Conservation (phyloP, 2,797 vertebrate species). For the Synanceia verrucosa region DNA sequence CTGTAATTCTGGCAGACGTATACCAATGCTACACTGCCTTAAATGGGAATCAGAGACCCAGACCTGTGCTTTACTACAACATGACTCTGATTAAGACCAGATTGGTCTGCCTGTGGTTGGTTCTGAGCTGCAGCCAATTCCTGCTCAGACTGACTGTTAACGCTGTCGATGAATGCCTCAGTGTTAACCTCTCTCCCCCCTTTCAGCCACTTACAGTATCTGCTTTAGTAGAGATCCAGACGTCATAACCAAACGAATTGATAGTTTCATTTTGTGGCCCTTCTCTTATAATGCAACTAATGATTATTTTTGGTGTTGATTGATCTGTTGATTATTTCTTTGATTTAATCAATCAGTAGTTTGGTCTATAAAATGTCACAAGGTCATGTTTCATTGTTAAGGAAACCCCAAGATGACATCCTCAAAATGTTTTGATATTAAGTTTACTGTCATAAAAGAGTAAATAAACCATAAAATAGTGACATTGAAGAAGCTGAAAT, state of each 20-base stretch:
- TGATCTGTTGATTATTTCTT: too few species aligned
- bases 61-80: slow-evolving; percentile 78
- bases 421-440: too few species aligned
- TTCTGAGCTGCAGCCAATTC: slow-evolving; percentile 74
- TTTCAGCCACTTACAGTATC: slow-evolving; percentile 22
- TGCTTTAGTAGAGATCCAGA: slow-evolving; percentile 3
- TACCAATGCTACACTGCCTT: slow-evolving; percentile 79
- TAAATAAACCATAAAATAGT: too few species aligned
- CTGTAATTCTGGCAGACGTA: slow-evolving; percentile 72
- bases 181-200: slow-evolving; percentile 21
- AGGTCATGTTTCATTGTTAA: too few species aligned
- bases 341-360: too few species aligned
- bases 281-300: too few species aligned
- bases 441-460: too few species aligned
- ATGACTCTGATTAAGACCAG: slow-evolving; percentile 84
- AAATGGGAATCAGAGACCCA: slow-evolving; percentile 83
- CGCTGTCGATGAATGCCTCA: slow-evolving; percentile 45
- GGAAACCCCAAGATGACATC: too few species aligned
- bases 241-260: neutral
- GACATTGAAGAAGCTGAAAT: too few species aligned
- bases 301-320: too few species aligned
- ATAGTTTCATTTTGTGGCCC: too few species aligned
- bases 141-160: slow-evolving; percentile 67
- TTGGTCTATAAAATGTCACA: too few species aligned
- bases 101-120: slow-evolving; percentile 72